A percentile compares a stretch with the other conserved stretches of the same genome.
phyloP scores from a whole-genome alignment of 2,888 invertebrate genomes.

The Tetanocera ferruginea region DNA sequence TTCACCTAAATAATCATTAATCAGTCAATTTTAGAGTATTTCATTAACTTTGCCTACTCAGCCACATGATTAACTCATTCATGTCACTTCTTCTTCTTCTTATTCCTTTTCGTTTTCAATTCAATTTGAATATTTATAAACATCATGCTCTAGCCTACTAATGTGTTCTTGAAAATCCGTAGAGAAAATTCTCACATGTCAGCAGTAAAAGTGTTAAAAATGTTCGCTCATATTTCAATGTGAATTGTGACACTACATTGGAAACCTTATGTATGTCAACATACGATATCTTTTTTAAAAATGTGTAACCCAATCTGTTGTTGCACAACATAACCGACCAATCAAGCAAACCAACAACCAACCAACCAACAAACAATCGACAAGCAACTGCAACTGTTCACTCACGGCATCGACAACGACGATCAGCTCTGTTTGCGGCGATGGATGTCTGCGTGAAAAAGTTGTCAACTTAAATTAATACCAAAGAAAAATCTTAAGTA shows the following conservation, averaged over 20 bases:
- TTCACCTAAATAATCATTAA: no score
- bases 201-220: conserved; percentile 20
- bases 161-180: no score
- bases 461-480: conserved; percentile 29
- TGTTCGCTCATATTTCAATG: conserved; percentile 3
- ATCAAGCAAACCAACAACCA: neutral
- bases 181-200: neutral
- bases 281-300: conserved; percentile 4
- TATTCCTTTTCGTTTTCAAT: no score
- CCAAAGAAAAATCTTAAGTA: conserved; percentile 9
- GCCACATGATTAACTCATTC: no score
- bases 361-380: neutral
- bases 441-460: conserved; percentile 31
- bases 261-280: conserved; percentile 12
- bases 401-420: neutral
- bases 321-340: neutral
- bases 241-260: neutral
- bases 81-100: no score
- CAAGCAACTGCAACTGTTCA: neutral
- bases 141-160: no score
- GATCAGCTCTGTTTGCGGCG: neutral
- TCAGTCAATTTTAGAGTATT: no score
- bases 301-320: conserved; percentile 23
- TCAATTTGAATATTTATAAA: no score
- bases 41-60: no score